Evolutionary conservation across 2,113 vertebrate species (phyloP).

Genomic region (Misgurnus mizolepis): DNA sequence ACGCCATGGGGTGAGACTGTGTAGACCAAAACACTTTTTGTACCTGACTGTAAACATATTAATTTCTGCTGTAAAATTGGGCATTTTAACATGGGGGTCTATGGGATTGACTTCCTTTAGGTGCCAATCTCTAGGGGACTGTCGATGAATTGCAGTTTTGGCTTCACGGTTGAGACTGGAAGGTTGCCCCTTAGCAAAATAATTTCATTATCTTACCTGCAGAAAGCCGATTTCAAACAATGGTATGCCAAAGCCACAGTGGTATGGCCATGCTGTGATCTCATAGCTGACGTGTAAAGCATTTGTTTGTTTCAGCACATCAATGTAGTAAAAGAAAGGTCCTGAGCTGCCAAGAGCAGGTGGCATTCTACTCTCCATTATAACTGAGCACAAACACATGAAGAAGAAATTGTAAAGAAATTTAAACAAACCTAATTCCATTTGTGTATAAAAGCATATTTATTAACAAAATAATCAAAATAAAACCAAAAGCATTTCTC

Average conservation of each 20-base stretch:
- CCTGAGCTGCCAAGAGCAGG: slow-evolving; percentile 73
- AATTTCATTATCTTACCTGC: slow-evolving; percentile 67
- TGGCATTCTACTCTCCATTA: slow-evolving; percentile 63
- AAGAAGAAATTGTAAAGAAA: too few species aligned
- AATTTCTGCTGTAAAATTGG: too few species aligned
- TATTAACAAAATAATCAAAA: neutral
- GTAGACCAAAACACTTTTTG: too few species aligned
- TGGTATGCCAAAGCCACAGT: slow-evolving; percentile 77
- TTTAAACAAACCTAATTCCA: too few species aligned
- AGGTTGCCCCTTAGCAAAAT: neutral
- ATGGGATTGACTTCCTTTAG: too few species aligned
- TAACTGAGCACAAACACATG: slow-evolving; percentile 46
- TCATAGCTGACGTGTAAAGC: slow-evolving; percentile 63
- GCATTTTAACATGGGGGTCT: too few species aligned
- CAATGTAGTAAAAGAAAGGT: slow-evolving; percentile 64
- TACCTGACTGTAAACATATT: too few species aligned
- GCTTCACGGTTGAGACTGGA: too few species aligned
- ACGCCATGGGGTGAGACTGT: too few species aligned
- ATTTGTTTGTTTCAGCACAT: slow-evolving; percentile 60
- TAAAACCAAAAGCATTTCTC: too few species aligned
- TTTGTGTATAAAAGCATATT: neutral
- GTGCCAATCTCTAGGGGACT: too few species aligned
- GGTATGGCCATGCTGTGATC: slow-evolving; percentile 68
- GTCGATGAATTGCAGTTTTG: too few species aligned
- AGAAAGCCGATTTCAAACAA: slow-evolving; percentile 75